Evolutionary conservation across 1,140 invertebrate species (phyloP).

Genomic region (Pseudomyrmex pallidus): DNA sequence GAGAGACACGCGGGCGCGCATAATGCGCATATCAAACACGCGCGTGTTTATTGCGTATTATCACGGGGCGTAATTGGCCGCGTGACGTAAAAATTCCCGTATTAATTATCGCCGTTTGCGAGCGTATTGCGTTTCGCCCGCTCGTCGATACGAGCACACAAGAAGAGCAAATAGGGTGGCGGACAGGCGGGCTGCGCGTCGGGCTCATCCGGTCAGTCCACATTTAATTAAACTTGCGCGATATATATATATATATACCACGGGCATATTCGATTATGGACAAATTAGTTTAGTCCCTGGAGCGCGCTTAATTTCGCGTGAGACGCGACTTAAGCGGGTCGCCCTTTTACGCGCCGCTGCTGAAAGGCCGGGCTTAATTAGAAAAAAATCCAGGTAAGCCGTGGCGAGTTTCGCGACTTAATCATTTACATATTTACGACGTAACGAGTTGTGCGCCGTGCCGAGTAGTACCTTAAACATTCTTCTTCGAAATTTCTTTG

Average conservation of each 20-base stretch:
- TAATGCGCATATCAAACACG: constrained; percentile 36
- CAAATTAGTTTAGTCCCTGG: constrained; percentile 76
- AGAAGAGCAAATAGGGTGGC: constrained; percentile 48
- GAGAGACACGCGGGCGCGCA: background rate
- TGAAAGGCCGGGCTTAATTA: constrained; percentile 55
- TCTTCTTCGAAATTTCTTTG: background rate
- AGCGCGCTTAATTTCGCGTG: constrained; percentile 75
- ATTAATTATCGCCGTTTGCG: constrained; percentile 68
- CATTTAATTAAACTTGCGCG: constrained; percentile 77
- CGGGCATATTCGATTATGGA: constrained; percentile 76
- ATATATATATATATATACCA: constrained; percentile 65
- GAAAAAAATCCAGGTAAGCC: constrained; percentile 55
- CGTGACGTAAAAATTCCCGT: constrained; percentile 61
- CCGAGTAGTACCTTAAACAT: background rate
- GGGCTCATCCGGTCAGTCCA: constrained; percentile 70
- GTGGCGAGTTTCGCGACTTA: constrained; percentile 55
- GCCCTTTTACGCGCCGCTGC: constrained; percentile 60
- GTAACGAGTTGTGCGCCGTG: constrained; percentile 40
- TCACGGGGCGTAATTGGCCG: constrained; percentile 52
- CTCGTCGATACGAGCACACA: constrained; percentile 30
- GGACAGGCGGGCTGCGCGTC: constrained; percentile 16
- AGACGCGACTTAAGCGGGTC: constrained; percentile 68
- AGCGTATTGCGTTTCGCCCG: constrained; percentile 40
- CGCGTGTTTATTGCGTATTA: constrained; percentile 38
- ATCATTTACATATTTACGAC: constrained; percentile 55